A percentile compares a stretch with the other conserved stretches of the same genome.
These are phyloP conservation scores for Subacronicta megacephala DNA, from an alignment of 2,888 invertebrate species.

Conservation along the genomic window DNA sequence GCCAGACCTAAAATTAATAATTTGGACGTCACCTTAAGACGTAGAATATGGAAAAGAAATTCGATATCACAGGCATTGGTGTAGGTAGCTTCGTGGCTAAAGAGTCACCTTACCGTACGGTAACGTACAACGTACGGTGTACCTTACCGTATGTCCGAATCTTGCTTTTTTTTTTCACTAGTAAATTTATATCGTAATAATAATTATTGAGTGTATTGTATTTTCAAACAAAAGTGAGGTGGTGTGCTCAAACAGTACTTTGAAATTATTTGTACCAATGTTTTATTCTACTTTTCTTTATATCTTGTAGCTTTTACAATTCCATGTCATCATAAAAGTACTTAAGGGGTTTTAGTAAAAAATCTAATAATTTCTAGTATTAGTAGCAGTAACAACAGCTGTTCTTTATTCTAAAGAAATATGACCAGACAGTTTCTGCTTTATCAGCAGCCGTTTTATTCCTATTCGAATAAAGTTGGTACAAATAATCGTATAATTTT, in stretches of 20 bases:
- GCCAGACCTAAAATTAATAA: conserved; percentile 14
- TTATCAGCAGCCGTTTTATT: conserved; percentile 21
- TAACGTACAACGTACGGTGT: no score
- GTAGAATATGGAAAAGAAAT: no score
- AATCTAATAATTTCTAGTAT: conserved; percentile 17
- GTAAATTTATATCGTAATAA: no score
- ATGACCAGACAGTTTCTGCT: not conserved
- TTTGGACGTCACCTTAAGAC: no score
- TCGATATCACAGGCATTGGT: no score
- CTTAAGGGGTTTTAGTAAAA: conserved; percentile 24
- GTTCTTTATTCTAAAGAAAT: conserved; percentile 4
- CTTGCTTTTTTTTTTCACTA: no score
- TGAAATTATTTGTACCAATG: conserved; percentile 55
- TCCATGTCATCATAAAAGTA: conserved; percentile 3
- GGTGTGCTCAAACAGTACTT: conserved; percentile 51
- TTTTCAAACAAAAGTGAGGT: conserved; percentile 48
- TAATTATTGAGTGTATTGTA: conserved; percentile 2
- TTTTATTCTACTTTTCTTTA: conserved; percentile 28
- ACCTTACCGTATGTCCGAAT: no score
- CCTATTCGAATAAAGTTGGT: conserved; percentile 43
- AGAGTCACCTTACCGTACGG: no score
- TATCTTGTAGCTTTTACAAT: not conserved
- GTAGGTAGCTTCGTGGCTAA: no score
- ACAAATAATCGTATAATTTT: conserved; percentile 43
- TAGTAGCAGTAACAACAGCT: conserved; percentile 17